phyloP scores from a whole-genome alignment of 2,797 vertebrate species.

The Buphagus erythrorhynchus region DNA sequence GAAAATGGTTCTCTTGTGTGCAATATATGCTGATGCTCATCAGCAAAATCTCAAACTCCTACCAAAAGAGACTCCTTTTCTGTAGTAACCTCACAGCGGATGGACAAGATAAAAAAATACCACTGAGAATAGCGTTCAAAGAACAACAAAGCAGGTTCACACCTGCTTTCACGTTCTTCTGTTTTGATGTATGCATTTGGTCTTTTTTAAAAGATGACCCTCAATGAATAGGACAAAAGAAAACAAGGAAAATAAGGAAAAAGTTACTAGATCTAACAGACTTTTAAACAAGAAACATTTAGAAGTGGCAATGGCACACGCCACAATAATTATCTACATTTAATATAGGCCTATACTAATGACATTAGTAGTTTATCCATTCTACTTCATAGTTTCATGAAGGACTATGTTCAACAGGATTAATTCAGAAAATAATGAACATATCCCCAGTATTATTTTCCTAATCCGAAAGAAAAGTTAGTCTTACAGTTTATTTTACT shows the following conservation, averaged over 20 bases:
- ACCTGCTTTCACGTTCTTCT: not conserved
- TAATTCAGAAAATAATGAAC: not conserved
- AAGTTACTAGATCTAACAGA: not conserved
- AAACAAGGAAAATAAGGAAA: not conserved
- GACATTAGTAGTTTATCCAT: not conserved
- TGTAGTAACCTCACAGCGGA: fast-evolving
- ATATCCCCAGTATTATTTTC: not conserved
- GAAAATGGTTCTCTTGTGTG: not conserved
- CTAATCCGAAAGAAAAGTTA: not conserved
- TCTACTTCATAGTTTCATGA: not conserved
- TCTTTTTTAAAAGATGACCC: not conserved
- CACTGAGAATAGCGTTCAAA: not conserved
- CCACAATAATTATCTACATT: not conserved
- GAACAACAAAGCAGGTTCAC: not conserved
- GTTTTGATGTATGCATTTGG: too few species aligned
- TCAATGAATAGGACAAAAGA: not conserved
- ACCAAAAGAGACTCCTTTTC: not conserved
- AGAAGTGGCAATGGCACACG: not conserved
- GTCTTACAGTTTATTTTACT: not conserved
- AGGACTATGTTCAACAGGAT: not conserved
- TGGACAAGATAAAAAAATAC: fast-evolving
- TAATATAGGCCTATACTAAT: not conserved
- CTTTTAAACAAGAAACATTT: not conserved
- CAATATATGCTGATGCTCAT: not conserved
- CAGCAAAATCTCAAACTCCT: not conserved